phyloP scores from a whole-genome alignment of 2,797 vertebrate species.

The Semaprochilodus insignis region DNA sequence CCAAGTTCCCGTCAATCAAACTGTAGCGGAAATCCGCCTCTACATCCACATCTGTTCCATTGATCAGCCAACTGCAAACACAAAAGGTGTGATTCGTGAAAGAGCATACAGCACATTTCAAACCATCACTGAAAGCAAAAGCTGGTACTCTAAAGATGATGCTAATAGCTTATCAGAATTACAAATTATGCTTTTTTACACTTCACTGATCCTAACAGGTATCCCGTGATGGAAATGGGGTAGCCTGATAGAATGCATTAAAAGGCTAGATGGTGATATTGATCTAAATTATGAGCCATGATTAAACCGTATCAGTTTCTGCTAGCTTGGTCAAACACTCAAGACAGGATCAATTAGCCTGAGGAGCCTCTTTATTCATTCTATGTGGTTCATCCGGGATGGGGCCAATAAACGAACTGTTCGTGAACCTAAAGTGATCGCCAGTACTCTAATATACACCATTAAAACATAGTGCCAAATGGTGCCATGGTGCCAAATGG shows the following conservation, averaged over 20 bases:
- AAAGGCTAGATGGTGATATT: constrained; percentile 41
- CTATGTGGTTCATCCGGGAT: constrained; percentile 16
- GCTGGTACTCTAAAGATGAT: constrained; percentile 28
- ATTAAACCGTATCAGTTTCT: constrained; percentile 52
- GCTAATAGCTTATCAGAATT: neutral
- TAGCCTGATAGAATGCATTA: constrained; percentile 35
- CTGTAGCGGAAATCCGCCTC: constrained; percentile 88
- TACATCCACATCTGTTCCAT: constrained; percentile 86
- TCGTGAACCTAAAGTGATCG: constrained; percentile 22
- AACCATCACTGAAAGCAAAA: constrained; percentile 29
- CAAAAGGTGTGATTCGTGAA: constrained; percentile 34
- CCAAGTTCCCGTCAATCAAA: constrained; percentile 88
- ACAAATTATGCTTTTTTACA: neutral
- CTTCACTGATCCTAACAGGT: constrained; percentile 3
- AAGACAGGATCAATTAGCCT: constrained; percentile 39
- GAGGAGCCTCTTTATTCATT: constrained; percentile 35
- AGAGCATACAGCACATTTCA: neutral
- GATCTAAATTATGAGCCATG: constrained; percentile 44
- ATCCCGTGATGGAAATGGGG: neutral
- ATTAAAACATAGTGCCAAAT: no score
- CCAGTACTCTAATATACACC: neutral
- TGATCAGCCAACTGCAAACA: constrained; percentile 89
- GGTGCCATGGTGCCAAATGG: no score
- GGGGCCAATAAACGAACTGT: constrained; percentile 21
- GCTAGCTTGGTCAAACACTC: constrained; percentile 32